Evolutionary conservation across 1,140 invertebrate genomes (phyloP), one percentile per base, ranked within the genome.

Genomic region (Zaprionus taronus): DNA sequence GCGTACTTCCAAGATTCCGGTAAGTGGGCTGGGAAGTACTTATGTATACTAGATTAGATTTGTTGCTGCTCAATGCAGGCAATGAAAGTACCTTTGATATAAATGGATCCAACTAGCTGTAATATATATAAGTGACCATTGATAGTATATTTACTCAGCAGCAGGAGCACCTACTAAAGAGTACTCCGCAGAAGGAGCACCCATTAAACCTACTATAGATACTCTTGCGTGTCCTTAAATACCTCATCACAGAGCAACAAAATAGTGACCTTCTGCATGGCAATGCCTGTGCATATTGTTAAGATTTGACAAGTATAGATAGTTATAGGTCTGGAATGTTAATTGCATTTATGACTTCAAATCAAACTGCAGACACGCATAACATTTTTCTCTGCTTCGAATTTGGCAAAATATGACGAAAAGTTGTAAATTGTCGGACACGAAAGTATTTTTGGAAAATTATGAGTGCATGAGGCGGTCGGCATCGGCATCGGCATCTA

Each of bases 1-100:
- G 15, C 96, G 96, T 81, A 96, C 96, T 56, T 99, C 98, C 67
- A 98, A 99, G 94, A 99, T 99, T 93, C 99, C 99, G 80, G 97
- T 97, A 90, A 96, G 96, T 95, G 31, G 1, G 15, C 15, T 5
- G 6, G 20, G 7, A 17, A 47, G n/a, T 17, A 11, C 22, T 28
- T 4, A 17, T 34, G 17, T 26, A 9, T 24, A 51, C 14, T 17
- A 47, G 41, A 17, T 47, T 17, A 47, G 31, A 3, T 34, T 5
- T 38, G 36, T 38, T 15, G 41, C 41, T 47, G n/a, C 2, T 47
- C 41, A 34, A 34, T 34, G 2, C 31, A 34, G 31, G 31, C 31
- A 34, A 34, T 34, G 31, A 34, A 34, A 34, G 31, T 9, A 34
- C 2, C 31, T 34, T 34, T 34, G 31, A 11, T 34, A 34, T 34